Percentiles rank a stretch among this genome's conserved stretches.
Conservation (phyloP, 2,888 invertebrate genomes). For the Brachypalpus laphriformis region DNA sequence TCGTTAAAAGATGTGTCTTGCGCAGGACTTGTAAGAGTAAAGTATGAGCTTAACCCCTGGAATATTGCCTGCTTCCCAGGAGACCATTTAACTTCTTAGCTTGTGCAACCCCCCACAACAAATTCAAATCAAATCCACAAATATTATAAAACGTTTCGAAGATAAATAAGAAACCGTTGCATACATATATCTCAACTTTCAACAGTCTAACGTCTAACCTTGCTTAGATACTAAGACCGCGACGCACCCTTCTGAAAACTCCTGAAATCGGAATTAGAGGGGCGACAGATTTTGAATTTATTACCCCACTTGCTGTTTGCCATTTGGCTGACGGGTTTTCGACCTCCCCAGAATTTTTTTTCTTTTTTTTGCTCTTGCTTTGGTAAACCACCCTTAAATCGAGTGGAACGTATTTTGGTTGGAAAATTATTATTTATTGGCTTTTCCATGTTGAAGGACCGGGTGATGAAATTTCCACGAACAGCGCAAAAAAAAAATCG, state of each 20-base stretch:
- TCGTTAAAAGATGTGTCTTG: too few relatives aligned
- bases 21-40: too few relatives aligned
- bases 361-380: not conserved
- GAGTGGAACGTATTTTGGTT: constrained; percentile 70
- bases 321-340: constrained; percentile 39
- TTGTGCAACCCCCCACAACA: not conserved
- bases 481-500: constrained; percentile 7
- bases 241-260: constrained; percentile 10
- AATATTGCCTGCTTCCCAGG: constrained; percentile 7
- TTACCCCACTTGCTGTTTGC: constrained; percentile 61
- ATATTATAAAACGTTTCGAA: constrained; percentile 34
- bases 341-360: constrained; percentile 15
- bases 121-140: constrained; percentile 44
- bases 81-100: constrained; percentile 15
- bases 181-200: constrained; percentile 38
- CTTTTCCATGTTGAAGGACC: constrained; percentile 23
- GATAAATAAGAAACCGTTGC: constrained; percentile 49
- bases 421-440: constrained; percentile 71
- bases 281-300: constrained; percentile 70
- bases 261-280: constrained; percentile 5
- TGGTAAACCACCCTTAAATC: constrained; percentile 67
- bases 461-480: constrained; percentile 35
- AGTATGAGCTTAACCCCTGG: not conserved
- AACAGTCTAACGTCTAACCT: constrained; percentile 33
- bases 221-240: constrained; percentile 35